phyloP scores from a whole-genome alignment of 2,888 invertebrate species.

The Bedellia somnulentella region DNA sequence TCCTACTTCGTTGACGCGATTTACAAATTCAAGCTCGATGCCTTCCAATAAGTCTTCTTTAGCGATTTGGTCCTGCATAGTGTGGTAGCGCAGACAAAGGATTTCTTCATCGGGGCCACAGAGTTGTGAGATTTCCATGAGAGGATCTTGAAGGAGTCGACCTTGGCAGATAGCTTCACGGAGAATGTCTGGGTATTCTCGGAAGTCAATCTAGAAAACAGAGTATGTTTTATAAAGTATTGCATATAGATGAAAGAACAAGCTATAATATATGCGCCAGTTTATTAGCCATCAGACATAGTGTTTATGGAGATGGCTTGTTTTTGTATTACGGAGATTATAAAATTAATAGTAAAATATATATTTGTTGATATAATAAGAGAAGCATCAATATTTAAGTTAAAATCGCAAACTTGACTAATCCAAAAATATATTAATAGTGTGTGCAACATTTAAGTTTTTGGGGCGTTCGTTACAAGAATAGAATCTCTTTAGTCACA shows the following conservation, averaged over 20 bases:
- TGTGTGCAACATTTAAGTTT: no score
- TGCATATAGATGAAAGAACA: not conserved
- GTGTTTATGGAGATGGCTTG: no score
- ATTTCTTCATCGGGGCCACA: conserved; percentile 97
- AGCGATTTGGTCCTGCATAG: conserved; percentile 76
- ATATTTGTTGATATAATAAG: no score
- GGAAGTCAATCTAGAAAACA: conserved; percentile 70
- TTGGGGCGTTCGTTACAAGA: no score
- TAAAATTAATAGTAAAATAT: no score
- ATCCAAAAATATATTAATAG: no score
- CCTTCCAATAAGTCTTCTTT: conserved; percentile 87
- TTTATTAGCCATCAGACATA: no score
- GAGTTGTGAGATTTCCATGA: conserved; percentile 93
- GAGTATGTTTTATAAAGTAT: no score
- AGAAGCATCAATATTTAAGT: no score
- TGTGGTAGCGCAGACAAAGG: conserved; percentile 89
- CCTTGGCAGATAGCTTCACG: conserved; percentile 93
- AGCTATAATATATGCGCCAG: not conserved
- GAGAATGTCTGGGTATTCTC: conserved; percentile 89
- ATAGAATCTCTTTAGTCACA: no score
- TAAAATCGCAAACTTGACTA: no score
- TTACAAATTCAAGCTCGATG: conserved; percentile 87
- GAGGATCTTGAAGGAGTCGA: conserved; percentile 90
- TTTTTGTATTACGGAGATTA: no score
- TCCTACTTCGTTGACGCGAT: conserved; percentile 96